Evolutionary conservation across 2,888 invertebrate genomes (phyloP).

Genomic region (Phengaris arion): DNA sequence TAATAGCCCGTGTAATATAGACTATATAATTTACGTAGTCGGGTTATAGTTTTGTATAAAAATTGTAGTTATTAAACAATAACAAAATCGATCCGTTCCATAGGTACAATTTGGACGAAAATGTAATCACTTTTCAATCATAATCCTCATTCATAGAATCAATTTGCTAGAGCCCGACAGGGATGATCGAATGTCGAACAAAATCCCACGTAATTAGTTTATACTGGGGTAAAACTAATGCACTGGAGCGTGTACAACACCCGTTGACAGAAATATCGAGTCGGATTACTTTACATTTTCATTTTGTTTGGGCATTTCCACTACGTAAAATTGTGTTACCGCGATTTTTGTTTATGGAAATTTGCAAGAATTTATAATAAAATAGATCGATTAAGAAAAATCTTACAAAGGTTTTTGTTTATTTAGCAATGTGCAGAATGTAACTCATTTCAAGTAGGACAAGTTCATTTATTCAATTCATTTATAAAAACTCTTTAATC

Average conservation of each 20-base stretch:
- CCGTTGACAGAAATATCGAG: not conserved
- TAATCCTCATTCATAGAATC: not conserved
- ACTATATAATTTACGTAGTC: too few relatives aligned
- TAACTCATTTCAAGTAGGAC: too few relatives aligned
- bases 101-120: not conserved
- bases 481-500: too few relatives aligned
- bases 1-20: too few relatives aligned
- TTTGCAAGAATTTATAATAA: too few relatives aligned
- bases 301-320: not conserved
- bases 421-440: too few relatives aligned
- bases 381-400: too few relatives aligned
- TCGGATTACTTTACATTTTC: not conserved
- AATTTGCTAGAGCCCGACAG: conserved; percentile 1
- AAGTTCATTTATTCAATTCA: too few relatives aligned
- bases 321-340: not conserved
- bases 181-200: conserved; percentile 19
- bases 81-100: not conserved
- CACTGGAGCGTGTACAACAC: not conserved
- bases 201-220: conserved; percentile 14
- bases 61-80: not conserved
- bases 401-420: too few relatives aligned
- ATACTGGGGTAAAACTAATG: conserved; percentile 3
- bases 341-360: too few relatives aligned
- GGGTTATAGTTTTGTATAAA: too few relatives aligned
- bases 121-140: conserved; percentile 6